A percentile compares a stretch with the other conserved stretches of the same genome.
Evolutionary conservation across 2,888 invertebrate species (phyloP).

Genomic region (Apomyelois bistriatella): DNA sequence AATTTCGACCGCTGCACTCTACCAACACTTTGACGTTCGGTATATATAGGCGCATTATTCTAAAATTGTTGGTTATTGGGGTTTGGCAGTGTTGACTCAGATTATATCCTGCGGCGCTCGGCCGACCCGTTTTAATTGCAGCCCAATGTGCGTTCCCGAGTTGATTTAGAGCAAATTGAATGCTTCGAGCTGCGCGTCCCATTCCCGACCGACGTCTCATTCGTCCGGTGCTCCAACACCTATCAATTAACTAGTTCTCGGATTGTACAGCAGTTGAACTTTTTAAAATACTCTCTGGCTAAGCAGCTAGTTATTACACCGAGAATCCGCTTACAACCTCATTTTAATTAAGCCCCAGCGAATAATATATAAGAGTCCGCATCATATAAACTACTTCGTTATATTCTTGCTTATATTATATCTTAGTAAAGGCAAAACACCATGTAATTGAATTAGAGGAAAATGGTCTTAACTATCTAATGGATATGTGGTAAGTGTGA

Average conservation of each 20-base stretch:
- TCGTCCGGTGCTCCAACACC: conserved; percentile 44
- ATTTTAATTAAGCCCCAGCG: conserved; percentile 33
- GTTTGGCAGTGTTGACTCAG: conserved; percentile 48
- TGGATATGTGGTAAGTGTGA: conserved; percentile 37
- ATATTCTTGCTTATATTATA: conserved; percentile 21
- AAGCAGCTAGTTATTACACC: conserved; percentile 40
- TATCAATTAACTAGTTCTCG: conserved; percentile 55
- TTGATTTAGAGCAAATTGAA: conserved; percentile 70
- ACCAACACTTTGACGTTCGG: conserved; percentile 26
- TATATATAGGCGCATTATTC: conserved; percentile 33
- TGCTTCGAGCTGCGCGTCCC: conserved; percentile 44
- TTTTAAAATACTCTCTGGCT: conserved; percentile 37
- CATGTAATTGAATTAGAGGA: conserved; percentile 33
- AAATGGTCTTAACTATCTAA: conserved; percentile 37
- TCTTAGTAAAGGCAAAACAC: conserved; percentile 22
- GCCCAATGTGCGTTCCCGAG: conserved; percentile 37
- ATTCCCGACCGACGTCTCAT: conserved; percentile 46
- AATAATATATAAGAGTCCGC: conserved; percentile 33
- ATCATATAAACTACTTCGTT: conserved; percentile 25
- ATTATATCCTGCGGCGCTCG: conserved; percentile 53
- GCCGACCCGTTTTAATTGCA: conserved; percentile 61
- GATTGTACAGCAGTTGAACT: conserved; percentile 33
- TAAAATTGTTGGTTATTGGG: conserved; percentile 44
- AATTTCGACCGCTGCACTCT: background rate
- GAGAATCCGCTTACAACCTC: conserved; percentile 37